Percentiles rank a stretch among this genome's conserved stretches.
Conservation (phyloP, 2,113 vertebrate genomes). For the Circaetus cinerascens region DNA sequence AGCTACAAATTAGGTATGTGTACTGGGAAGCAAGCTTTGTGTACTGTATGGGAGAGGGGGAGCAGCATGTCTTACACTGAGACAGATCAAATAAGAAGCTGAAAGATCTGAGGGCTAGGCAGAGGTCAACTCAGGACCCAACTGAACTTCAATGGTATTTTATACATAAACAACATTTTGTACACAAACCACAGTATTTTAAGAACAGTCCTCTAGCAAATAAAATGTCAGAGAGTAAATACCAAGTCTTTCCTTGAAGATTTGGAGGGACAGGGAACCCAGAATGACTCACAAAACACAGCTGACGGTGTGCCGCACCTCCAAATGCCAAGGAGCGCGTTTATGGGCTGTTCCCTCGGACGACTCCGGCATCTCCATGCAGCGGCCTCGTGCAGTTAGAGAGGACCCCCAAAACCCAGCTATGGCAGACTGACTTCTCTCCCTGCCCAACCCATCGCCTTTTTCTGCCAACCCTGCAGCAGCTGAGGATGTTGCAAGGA, state of each 20-base stretch:
- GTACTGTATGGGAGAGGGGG: not conserved
- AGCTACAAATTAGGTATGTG: slow-evolving; percentile 60
- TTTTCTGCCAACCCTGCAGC: not conserved
- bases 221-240: not conserved
- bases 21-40: not conserved
- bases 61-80: not conserved
- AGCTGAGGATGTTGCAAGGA: not conserved
- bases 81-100: not conserved
- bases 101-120: not conserved
- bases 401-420: not conserved
- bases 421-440: not conserved
- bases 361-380: not conserved
- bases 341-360: not conserved
- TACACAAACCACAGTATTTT: not conserved
- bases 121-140: slow-evolving; percentile 34
- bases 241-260: not conserved
- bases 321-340: not conserved
- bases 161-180: not conserved
- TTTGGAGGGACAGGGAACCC: not conserved
- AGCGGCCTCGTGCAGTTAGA: not conserved
- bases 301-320: not conserved
- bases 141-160: not conserved
- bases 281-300: not conserved
- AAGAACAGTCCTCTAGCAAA: not conserved
- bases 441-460: not conserved